Evolutionary conservation across 2,888 invertebrate species (phyloP).

Genomic region (Drosophila cognata): DNA sequence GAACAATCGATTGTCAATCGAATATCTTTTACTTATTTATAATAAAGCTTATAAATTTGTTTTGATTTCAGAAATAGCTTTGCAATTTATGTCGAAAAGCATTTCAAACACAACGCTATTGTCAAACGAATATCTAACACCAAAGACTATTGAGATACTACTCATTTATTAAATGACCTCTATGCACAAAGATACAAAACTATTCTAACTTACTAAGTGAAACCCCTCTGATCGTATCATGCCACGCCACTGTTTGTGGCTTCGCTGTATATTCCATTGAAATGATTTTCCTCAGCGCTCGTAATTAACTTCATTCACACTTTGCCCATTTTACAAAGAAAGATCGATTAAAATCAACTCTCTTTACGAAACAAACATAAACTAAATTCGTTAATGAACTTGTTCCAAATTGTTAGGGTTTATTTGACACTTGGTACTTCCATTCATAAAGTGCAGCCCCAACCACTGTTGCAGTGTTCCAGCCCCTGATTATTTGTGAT

Average conservation of each 20-base stretch:
- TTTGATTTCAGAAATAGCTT: no score
- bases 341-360: constrained; percentile 71
- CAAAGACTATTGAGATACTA: neutral
- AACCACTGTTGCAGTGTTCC: constrained; percentile 3
- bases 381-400: constrained; percentile 70
- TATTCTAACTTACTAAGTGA: neutral
- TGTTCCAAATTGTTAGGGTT: constrained; percentile 53
- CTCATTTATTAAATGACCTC: neutral
- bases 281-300: constrained; percentile 34
- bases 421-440: constrained; percentile 40
- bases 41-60: neutral
- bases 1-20: neutral
- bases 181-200: neutral
- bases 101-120: neutral
- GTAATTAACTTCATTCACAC: constrained; percentile 75
- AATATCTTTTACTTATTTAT: neutral
- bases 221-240: neutral
- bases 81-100: neutral
- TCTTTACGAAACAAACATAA: constrained; percentile 34
- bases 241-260: constrained; percentile 25
- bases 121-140: neutral
- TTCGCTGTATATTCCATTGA: constrained; percentile 52
- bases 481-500: constrained; percentile 63
- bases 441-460: constrained; percentile 55
- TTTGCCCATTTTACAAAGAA: constrained; percentile 63